Evolutionary conservation across 2,888 invertebrate species (phyloP).

Genomic region (Callinectes sapidus): DNA sequence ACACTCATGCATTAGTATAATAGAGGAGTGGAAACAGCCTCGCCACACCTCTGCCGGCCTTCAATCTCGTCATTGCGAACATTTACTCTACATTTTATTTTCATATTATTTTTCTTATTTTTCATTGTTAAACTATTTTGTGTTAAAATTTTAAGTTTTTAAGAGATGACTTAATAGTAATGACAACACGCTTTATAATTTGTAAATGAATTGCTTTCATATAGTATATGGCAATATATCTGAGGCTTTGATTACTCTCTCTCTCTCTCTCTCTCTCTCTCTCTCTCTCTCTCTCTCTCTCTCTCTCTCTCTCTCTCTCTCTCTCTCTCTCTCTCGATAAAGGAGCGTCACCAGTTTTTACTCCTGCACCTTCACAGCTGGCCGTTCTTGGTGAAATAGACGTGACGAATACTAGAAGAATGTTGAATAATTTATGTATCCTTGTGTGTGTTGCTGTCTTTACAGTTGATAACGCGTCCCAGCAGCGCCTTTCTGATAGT

Average conservation of each 20-base stretch:
- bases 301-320: conserved; percentile 15
- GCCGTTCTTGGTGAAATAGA: not conserved
- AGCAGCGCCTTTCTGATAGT: not conserved
- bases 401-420: conserved; percentile 11
- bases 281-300: conserved; percentile 43
- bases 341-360: conserved; percentile 18
- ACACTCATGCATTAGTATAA: not conserved
- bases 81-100: not conserved
- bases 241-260: conserved; percentile 8
- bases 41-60: not conserved
- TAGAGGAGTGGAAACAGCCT: not conserved
- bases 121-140: not conserved
- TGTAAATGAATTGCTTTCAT: not conserved
- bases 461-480: not conserved
- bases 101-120: not conserved
- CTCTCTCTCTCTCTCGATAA: not conserved
- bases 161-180: not conserved
- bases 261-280: conserved; percentile 50
- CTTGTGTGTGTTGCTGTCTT: not conserved
- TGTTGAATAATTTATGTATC: not conserved
- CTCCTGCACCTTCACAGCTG: not conserved
- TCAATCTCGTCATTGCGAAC: not conserved
- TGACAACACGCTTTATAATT: not conserved
- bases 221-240: not conserved
- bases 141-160: not conserved